Conservation (phyloP, 2,888 invertebrate genomes). For the Stictocephala bisonia region DNA sequence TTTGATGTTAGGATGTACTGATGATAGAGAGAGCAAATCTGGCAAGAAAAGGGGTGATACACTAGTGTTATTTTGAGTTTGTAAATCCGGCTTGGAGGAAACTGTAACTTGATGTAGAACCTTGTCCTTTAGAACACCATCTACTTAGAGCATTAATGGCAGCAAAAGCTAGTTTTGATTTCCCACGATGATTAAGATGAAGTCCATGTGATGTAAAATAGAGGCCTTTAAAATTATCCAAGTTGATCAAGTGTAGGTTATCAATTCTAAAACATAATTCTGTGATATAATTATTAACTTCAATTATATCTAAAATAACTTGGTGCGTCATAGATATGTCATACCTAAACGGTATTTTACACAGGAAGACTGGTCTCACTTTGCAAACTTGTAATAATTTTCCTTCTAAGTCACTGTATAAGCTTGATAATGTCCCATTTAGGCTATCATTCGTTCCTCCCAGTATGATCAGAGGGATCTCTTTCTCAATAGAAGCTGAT, state of each 20-base stretch:
- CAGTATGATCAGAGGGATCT: background rate
- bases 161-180: background rate
- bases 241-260: background rate
- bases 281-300: background rate
- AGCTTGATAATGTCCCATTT: background rate
- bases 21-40: no score
- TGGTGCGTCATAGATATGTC: background rate
- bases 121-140: background rate
- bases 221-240: background rate
- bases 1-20: background rate
- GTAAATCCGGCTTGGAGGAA: background rate
- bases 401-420: background rate
- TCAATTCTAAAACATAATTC: background rate
- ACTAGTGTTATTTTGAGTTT: no score
- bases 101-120: background rate
- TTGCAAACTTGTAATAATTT: background rate
- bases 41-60: no score
- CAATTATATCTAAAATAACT: background rate
- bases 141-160: background rate
- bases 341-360: background rate
- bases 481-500: background rate
- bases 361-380: background rate
- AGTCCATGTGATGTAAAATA: slow-evolving; percentile 1
- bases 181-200: background rate
- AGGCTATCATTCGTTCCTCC: slow-evolving; percentile 8